These are phyloP conservation scores for Drosophila prolongata DNA, from an alignment of 2,888 invertebrate species.

Conservation along the genomic window DNA sequence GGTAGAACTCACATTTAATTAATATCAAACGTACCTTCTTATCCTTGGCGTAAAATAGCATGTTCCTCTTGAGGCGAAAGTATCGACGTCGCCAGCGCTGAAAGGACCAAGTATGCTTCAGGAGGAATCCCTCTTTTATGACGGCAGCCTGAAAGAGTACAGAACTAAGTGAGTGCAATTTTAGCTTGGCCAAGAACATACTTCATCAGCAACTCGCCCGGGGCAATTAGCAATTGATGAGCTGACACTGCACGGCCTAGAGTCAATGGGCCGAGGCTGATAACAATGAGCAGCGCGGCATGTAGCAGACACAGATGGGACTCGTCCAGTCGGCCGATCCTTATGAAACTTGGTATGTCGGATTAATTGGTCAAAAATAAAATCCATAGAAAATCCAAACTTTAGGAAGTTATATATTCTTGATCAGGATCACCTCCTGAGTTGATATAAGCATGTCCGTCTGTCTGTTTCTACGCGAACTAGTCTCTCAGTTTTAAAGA, in stretches of 20 bases:
- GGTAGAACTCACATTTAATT: background rate
- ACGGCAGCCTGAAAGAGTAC: conserved; percentile 85
- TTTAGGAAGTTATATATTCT: too few species aligned
- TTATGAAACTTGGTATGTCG: too few species aligned
- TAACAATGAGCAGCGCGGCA: conserved; percentile 30
- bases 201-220: conserved; percentile 41
- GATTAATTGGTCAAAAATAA: too few species aligned
- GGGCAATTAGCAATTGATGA: conserved; percentile 41
- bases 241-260: conserved; percentile 32
- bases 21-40: conserved; percentile 87
- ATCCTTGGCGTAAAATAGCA: conserved; percentile 94
- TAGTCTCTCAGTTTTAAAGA: too few species aligned
- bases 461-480: too few species aligned
- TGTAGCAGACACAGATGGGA: conserved; percentile 17
- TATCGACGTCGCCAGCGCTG: conserved; percentile 94
- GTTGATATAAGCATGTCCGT: too few species aligned
- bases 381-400: too few species aligned
- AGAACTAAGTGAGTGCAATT: conserved; percentile 26
- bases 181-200: conserved; percentile 18
- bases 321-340: too few species aligned
- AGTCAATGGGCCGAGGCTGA: conserved; percentile 36
- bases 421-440: too few species aligned
- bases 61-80: conserved; percentile 92
- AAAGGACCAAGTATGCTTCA: conserved; percentile 94
- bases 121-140: conserved; percentile 92